Conservation (phyloP, 37 sponge, comb jelly and placozoan species). For the Mnemiopsis leidyi region DNA sequence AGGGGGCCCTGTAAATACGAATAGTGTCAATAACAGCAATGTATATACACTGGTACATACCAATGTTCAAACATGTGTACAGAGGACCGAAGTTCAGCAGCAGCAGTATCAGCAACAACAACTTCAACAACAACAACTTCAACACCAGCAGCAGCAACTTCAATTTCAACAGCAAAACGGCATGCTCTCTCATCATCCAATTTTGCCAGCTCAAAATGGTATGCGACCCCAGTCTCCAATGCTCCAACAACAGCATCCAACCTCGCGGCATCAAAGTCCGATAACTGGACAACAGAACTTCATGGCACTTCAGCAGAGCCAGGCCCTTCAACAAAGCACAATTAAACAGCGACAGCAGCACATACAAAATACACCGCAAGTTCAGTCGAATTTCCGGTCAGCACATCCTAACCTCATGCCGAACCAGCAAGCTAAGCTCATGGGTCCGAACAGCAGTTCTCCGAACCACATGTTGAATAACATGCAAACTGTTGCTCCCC, state of each 20-base stretch:
- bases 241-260: not conserved
- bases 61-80: not conserved
- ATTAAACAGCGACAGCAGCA: not conserved
- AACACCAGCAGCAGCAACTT: not conserved
- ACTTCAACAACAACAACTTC: constrained; percentile 53
- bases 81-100: not conserved
- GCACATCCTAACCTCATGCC: not conserved
- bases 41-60: not conserved
- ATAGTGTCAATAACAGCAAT: not conserved
- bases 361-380: not conserved
- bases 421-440: not conserved
- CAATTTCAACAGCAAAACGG: constrained; percentile 7
- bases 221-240: not conserved
- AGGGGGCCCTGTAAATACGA: not conserved
- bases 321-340: not conserved
- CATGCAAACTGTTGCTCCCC: not conserved
- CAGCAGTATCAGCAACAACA: not conserved
- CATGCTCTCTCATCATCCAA: not conserved
- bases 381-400: not conserved
- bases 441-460: not conserved
- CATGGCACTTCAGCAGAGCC: not conserved
- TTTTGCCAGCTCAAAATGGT: not conserved
- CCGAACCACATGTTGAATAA: not conserved
- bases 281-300: not conserved
- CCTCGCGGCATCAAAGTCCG: not conserved